Evolutionary conservation across 2,797 vertebrate genomes (phyloP).

Genomic region (Urocyon cinereoargenteus): DNA sequence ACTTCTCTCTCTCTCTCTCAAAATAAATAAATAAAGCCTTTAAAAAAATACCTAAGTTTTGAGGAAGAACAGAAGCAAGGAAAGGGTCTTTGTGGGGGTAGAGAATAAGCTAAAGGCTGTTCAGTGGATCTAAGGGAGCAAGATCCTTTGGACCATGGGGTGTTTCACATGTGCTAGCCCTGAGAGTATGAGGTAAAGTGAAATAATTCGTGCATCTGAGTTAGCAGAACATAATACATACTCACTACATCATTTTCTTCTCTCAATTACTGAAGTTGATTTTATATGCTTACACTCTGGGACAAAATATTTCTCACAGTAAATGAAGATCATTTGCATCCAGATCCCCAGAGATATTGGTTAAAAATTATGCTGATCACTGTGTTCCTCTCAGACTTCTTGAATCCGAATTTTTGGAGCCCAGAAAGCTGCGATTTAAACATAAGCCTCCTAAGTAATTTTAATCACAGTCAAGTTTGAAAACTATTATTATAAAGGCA

Average conservation of each 20-base stretch:
- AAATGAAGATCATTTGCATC: not conserved
- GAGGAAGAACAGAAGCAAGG: not conserved
- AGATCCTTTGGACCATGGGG: not conserved
- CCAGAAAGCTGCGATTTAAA: not conserved
- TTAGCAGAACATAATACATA: not conserved
- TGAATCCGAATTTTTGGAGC: conserved; percentile 15
- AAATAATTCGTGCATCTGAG: not conserved
- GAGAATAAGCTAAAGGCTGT: not conserved
- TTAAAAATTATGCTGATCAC: conserved; percentile 8
- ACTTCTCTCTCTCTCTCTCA: not conserved
- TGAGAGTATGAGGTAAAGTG: not conserved
- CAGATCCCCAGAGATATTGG: not conserved
- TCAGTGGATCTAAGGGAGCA: not conserved
- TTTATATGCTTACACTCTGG: not conserved
- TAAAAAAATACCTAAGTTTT: not conserved
- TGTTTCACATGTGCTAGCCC: not conserved
- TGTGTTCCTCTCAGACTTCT: not conserved
- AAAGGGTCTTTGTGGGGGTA: not conserved
- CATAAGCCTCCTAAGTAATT: not conserved
- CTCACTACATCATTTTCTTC: not conserved
- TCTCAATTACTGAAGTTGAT: not conserved
- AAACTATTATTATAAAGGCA: not conserved
- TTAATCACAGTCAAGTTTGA: conserved; percentile 8
- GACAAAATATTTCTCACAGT: not conserved
- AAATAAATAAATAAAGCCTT: not conserved